phyloP scores from a whole-genome alignment of 1,140 invertebrate genomes.

The Drosophila prosaltans region DNA sequence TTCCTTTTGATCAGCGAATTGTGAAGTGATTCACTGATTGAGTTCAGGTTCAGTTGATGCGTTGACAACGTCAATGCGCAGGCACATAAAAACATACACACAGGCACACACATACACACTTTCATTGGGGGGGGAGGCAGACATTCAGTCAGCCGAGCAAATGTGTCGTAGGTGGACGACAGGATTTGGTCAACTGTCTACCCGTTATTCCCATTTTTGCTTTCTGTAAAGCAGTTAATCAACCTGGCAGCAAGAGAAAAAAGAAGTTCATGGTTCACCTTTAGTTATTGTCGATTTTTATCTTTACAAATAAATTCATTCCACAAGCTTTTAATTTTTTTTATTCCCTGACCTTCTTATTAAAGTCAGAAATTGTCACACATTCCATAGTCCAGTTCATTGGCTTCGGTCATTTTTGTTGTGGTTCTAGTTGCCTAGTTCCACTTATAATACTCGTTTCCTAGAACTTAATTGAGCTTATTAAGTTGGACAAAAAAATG shows the following conservation, averaged over 20 bases:
- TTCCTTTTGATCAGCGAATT: conserved; percentile 80
- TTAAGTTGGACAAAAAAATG: not conserved
- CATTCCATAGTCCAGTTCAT: conserved; percentile 22
- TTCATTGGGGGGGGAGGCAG: not conserved
- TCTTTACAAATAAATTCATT: not conserved
- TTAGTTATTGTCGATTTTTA: not conserved
- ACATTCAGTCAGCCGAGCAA: conserved; percentile 35
- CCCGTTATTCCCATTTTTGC: not conserved
- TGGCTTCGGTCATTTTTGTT: conserved; percentile 44
- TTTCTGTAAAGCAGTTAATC: conserved; percentile 13
- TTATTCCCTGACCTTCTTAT: conserved; percentile 1
- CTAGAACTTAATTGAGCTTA: conserved; percentile 4
- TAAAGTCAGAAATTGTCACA: not conserved
- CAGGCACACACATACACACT: conserved; percentile 22
- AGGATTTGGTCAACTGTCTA: conserved; percentile 27
- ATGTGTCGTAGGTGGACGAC: conserved; percentile 24
- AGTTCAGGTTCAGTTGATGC: conserved; percentile 77
- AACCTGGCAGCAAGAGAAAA: not conserved
- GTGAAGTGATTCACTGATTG: conserved; percentile 81
- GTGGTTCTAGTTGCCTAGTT: conserved; percentile 66
- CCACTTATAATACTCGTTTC: conserved; percentile 20
- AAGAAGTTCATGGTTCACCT: not conserved
- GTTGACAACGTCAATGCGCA: conserved; percentile 73
- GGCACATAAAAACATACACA: conserved; percentile 27
- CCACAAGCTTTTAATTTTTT: not conserved